phyloP scores from a whole-genome alignment of 2,888 invertebrate species.

The Stegophylla sp. region DNA sequence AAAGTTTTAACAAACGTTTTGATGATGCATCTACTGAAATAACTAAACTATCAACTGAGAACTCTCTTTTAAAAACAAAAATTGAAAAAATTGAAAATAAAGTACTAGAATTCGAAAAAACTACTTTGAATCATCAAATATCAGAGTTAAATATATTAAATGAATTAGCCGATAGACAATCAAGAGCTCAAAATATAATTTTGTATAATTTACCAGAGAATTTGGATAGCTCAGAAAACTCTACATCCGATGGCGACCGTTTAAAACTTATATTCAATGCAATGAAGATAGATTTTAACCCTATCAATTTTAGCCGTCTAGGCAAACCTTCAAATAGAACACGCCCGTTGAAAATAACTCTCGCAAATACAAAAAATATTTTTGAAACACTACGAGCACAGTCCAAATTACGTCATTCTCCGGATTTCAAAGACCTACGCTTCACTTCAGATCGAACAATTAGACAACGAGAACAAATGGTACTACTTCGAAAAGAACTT shows the following conservation, averaged over 20 bases:
- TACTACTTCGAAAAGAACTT: not conserved
- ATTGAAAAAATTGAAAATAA: too few species aligned
- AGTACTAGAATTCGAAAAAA: too few species aligned
- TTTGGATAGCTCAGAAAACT: not conserved
- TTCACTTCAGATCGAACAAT: not conserved
- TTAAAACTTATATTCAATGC: not conserved
- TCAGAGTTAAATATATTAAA: too few species aligned
- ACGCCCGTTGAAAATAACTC: not conserved
- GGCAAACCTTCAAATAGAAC: not conserved
- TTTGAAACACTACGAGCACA: conserved; percentile 1
- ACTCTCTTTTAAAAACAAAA: too few species aligned
- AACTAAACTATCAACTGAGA: too few species aligned
- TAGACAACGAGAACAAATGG: not conserved
- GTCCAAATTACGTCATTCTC: not conserved
- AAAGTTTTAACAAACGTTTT: too few species aligned
- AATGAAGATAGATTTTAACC: not conserved
- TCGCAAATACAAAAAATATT: not conserved
- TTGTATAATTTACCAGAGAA: too few species aligned
- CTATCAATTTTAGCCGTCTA: not conserved
- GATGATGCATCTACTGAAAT: too few species aligned
- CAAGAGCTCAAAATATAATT: too few species aligned
- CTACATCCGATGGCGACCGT: not conserved
- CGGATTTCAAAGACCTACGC: not conserved
- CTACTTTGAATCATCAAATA: too few species aligned
- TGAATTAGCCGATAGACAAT: too few species aligned